Base-by-base conservation (phyloP, 2,113 vertebrate species). In the Calcarius ornatus region DNA sequence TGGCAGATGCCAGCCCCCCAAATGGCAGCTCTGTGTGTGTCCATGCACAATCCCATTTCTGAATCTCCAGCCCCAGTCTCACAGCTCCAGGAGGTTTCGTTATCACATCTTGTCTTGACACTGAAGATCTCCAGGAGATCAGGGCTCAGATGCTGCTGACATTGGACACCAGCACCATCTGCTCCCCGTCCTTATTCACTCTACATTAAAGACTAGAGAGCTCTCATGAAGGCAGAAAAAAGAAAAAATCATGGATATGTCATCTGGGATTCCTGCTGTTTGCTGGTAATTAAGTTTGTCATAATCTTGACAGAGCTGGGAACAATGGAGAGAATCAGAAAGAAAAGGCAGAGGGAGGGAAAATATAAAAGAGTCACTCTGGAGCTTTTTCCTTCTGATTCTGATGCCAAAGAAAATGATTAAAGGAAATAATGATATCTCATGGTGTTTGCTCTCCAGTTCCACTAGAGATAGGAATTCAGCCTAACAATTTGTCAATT, bases 281-380 rank as follows among this genome's bases (percentile, higher is more conserved):
- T 83, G 63, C 92, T 77, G 82, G 77, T 96, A 97, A 97, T 97
- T 96, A 95, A 97, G 87, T 96, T 95, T 97, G 94, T 96, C 92
- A 91, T 66, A 94, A 38, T 80, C 87, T 95, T 91, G 88, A 96
- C 85, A 96, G 91, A 91, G 89, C 94, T 78, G 87, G 66, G 85
- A 97, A 96, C 91, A 94, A 87, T 83, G 59, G 25, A 93, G 53
- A 16, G 68, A 86, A 90, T 88, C 78, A 72, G 71, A 95, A 93
- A 94, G 81, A 86, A 89, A 90, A 91, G 69, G 81, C 40, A 81
- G 61, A 80, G 84, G 85, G 86, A 94, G 85, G 43, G 45, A 76
- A 94, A 95, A 95, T 63, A 85, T 73, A 94, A 86, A 89, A 87
- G 79, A 85, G n/a, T 78, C 70, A 85, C 82, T 89, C 94, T 25